Evolutionary conservation across 2,888 invertebrate species (phyloP), one percentile per base, ranked within the genome.

Genomic region (Stratiomys singularior): DNA sequence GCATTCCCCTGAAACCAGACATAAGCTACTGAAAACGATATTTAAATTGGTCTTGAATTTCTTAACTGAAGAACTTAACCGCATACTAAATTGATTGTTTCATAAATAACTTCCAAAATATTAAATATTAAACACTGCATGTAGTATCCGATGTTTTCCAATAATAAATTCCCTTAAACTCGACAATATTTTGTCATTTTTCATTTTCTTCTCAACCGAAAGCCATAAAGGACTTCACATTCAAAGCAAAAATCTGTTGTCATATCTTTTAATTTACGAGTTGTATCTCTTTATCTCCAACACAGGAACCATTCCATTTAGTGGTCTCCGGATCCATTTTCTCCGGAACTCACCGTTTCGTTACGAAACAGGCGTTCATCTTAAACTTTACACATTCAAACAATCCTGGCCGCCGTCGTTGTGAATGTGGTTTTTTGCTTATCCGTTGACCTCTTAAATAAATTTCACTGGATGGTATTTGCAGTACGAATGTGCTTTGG

Each of bases 191-290:
- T 44, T 37, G 30, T 44, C 66, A 30, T 66, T 64, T 4, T 21
- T 66, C 66, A 37, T 66, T 66, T 18, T 4, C 30, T 37, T 37
- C 21, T 66, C 18, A 15, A 15, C 64, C 37, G 37, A 37, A 37
- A 44, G 11, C 67, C 23, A 37, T 13, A 67, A 67, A 37, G 46
- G 44, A 21, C 21, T 67, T 11, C 23, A 11, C 67, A 13, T 18
- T 18, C 21, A 13, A 67, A 47, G n/a, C 11, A 18, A 46, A 69
- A 69, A 69, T 46, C 47, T 21, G 21, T 47, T 69, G 69, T 47
- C 46, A 47, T 47, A 47, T 69, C 69, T 25, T 69, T 69, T 69
- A 47, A 69, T 69, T 69, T 47, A 69, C 47, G 69, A 69, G 69
- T 46, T 47, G 69, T 47, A 69, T 46, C 66, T 69, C 69, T 69